Conservation (phyloP, 1,140 invertebrate species). For the Vollenhovia emeryi region DNA sequence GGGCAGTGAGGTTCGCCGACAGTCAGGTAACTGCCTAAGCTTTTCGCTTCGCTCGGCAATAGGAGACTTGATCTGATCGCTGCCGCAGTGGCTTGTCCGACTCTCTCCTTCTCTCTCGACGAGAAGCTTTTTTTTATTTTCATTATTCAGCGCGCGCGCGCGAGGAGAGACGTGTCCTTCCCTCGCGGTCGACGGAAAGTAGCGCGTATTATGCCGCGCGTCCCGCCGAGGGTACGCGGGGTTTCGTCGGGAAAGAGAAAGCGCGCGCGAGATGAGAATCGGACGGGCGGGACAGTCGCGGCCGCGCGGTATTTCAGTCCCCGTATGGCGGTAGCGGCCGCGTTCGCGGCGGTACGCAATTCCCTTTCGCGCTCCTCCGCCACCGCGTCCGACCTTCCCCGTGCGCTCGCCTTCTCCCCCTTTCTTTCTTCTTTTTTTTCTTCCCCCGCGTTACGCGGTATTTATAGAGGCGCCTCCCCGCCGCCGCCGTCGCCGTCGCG, state of each 20-base stretch:
- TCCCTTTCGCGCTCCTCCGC: not conserved
- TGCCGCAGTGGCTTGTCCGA: no score
- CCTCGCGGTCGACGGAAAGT: not conserved
- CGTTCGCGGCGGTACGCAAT: not conserved
- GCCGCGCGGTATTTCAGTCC: constrained; percentile 8
- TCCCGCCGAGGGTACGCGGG: not conserved
- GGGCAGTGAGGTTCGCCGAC: not conserved
- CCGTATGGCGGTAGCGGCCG: constrained; percentile 6
- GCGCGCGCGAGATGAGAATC: not conserved
- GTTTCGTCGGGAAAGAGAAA: no score
- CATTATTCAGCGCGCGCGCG: not conserved
- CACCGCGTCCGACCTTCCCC: not conserved
- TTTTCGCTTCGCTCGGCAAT: not conserved
- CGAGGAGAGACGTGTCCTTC: not conserved
- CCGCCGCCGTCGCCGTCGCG: not conserved
- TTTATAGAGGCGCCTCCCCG: not conserved
- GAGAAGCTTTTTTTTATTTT: no score
- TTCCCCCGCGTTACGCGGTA: constrained; percentile 10
- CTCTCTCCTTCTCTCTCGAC: no score
- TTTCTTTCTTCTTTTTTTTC: not conserved
- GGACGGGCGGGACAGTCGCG: not conserved
- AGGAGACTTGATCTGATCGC: no score
- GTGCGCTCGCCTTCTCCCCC: not conserved
- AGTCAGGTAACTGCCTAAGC: constrained; percentile 24
- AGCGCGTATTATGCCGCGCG: not conserved